These are phyloP conservation scores for Cepaea hortensis DNA, from an alignment of 2,888 invertebrate genomes.

Conservation along the genomic window DNA sequence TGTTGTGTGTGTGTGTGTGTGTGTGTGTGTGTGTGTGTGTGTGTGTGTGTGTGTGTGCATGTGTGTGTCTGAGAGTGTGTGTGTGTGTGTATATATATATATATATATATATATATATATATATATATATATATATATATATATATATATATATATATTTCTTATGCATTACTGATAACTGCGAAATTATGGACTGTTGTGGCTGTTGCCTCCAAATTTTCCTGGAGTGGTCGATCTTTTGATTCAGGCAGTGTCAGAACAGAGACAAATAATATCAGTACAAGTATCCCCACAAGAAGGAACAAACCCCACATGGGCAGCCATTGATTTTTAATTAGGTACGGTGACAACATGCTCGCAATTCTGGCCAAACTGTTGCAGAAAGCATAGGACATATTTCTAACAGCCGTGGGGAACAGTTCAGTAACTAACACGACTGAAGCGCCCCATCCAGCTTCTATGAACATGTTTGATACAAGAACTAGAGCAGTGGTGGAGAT, in stretches of 20 bases:
- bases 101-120: too few species aligned
- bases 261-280: background rate
- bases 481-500: background rate
- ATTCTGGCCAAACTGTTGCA: background rate
- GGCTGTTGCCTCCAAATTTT: background rate
- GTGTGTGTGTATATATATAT: too few species aligned
- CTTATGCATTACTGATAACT: too few species aligned
- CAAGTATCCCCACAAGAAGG: background rate
- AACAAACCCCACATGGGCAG: background rate
- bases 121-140: too few species aligned
- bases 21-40: too few species aligned
- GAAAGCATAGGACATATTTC: background rate
- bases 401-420: background rate
- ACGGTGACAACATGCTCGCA: background rate
- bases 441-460: background rate
- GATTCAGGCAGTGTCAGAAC: background rate
- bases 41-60: too few species aligned
- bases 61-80: too few species aligned
- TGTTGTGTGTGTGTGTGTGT: too few species aligned
- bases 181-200: too few species aligned
- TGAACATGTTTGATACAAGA: background rate
- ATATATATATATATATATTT: too few species aligned
- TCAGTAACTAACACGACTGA: background rate
- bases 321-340: background rate
- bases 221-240: background rate